A percentile compares a stretch with the other conserved stretches of the same genome.
Conservation (phyloP, 2,113 vertebrate genomes). For the Pangasianodon hypophthalmus region DNA sequence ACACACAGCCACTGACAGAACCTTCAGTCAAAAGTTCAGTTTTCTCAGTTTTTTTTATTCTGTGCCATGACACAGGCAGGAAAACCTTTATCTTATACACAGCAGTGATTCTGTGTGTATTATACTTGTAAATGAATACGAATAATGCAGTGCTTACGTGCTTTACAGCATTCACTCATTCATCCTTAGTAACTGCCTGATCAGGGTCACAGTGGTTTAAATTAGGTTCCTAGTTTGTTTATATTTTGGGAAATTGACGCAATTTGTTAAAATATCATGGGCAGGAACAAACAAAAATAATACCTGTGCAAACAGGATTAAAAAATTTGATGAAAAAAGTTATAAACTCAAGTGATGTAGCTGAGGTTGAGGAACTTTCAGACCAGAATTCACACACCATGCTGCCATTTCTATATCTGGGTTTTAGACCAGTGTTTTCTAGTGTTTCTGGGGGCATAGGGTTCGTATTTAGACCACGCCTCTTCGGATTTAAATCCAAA, state of each 20-base stretch:
- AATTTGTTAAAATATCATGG: background rate
- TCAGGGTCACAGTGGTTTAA: background rate
- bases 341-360: background rate
- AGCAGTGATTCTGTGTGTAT: background rate
- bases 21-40: background rate
- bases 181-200: background rate
- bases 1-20: background rate
- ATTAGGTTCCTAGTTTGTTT: background rate
- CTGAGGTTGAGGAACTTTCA: background rate
- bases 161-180: background rate
- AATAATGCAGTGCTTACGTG: background rate
- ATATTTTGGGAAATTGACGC: background rate
- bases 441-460: background rate
- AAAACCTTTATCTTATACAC: background rate
- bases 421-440: background rate
- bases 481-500: background rate
- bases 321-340: background rate
- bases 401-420: background rate
- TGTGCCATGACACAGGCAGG: background rate
- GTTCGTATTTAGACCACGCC: background rate
- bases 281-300: background rate
- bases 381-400: background rate
- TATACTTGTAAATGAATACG: background rate
- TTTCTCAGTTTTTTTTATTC: background rate
- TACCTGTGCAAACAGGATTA: background rate